These are phyloP conservation scores for Ancistrus triradiatus DNA, from an alignment of 2,113 vertebrate genomes.

Conservation along the genomic window DNA sequence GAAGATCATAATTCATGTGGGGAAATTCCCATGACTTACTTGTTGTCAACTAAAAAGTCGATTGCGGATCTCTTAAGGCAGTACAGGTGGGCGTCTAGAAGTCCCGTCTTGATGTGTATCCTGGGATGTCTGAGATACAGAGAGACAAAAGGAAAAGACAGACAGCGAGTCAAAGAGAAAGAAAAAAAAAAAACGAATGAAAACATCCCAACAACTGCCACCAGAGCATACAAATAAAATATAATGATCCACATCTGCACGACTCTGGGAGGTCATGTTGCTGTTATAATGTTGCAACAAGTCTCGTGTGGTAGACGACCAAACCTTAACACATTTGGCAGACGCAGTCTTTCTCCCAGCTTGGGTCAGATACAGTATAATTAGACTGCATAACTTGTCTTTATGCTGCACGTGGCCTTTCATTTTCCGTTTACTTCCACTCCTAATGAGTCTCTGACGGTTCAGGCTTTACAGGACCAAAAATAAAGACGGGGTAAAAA, in stretches of 20 bases:
- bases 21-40: slow-evolving; percentile 69
- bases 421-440: slow-evolving; percentile 44
- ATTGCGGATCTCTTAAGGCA: slow-evolving; percentile 93
- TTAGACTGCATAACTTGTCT: slow-evolving; percentile 40
- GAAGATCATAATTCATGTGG: slow-evolving; percentile 11
- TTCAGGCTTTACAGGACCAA: slow-evolving; percentile 24
- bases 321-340: slow-evolving; percentile 28
- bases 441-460: slow-evolving; percentile 43
- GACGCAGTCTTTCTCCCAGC: slow-evolving; percentile 18
- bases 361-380: slow-evolving; percentile 41
- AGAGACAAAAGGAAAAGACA: background rate
- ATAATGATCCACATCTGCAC: slow-evolving; percentile 17
- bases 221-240: slow-evolving; percentile 30
- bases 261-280: slow-evolving; percentile 13
- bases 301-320: slow-evolving; percentile 8
- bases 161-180: background rate
- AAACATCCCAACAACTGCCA: slow-evolving; percentile 1
- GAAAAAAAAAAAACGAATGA: background rate
- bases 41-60: slow-evolving; percentile 89
- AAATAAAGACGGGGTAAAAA: slow-evolving; percentile 10
- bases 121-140: slow-evolving; percentile 78
- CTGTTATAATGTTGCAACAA: slow-evolving; percentile 1
- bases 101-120: slow-evolving; percentile 90
- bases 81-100: slow-evolving; percentile 95
- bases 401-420: slow-evolving; percentile 40